Evolutionary conservation across 2,113 vertebrate species (phyloP), one percentile per base, ranked within the genome.

Genomic region (Paedocypris sp.): DNA sequence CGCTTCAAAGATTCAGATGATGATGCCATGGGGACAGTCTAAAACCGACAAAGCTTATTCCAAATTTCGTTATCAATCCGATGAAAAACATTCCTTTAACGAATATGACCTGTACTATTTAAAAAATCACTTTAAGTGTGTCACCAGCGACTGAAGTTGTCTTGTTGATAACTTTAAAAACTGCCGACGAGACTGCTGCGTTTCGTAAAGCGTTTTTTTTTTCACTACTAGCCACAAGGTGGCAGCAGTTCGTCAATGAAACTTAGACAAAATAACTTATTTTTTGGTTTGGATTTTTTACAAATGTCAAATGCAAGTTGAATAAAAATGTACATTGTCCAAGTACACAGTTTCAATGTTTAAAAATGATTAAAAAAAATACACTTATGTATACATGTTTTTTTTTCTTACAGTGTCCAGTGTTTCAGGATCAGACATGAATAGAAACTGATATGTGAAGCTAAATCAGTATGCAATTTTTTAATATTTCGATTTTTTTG

Each of bases 101-200:
- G 67, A 67, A 16, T 72, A 84, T 2, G 76, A 76, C 46, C 25
- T 89, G 7, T 88, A 85, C 53, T 97, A 89, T 76, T 91, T 90
- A 70, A 91, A 88, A 69, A 88, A 92, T 80, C 83, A 85, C 60
- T 85, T 95, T 12, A 86, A 91, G 69, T 95, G 92, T 75, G 83
- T 90, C 83, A 87, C 84, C 0, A 72, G 80, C 2, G 75, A 88
- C 0, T 93, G 73, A 84, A 62, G 29, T 5, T 6, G 5, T n/a
- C 29, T 28, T 13, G 5, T 3, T 23, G 22, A 57, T n/a, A 12
- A 10, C 7, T 16, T 46, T 18, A 16, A 9, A 42, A 42, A 42
- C 3, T 18, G 39, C 16, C 18, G 18, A 29, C 1, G 10, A 26
- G 20, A 6, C 3, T 45, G 3, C 2, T 45, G 20, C 11, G 4